Evolutionary conservation across 2,797 vertebrate species (phyloP).

Genomic region (Pipistrellus nathusii): DNA sequence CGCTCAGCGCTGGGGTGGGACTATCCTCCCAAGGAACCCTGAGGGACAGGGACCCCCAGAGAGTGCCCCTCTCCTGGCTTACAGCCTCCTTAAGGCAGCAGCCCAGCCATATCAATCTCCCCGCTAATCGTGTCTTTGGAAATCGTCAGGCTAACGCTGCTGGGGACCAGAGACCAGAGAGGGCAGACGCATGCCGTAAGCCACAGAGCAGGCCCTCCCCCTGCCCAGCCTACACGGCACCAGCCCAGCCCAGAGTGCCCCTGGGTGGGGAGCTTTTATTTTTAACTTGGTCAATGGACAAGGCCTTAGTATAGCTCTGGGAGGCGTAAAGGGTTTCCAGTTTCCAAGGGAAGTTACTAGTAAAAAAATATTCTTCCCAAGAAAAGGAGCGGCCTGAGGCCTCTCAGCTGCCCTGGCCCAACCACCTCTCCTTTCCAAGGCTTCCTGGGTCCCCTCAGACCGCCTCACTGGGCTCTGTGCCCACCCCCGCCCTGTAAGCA

Average conservation of each 20-base stretch:
- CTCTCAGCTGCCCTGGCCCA: not conserved
- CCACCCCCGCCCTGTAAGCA: no score
- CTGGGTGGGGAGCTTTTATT: constrained; percentile 60
- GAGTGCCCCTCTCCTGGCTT: not conserved
- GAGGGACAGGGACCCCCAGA: not conserved
- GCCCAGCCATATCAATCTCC: not conserved
- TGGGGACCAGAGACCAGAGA: not conserved
- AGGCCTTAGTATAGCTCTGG: constrained; percentile 17
- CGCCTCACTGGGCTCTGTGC: rapidly evolving
- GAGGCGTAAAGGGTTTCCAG: not conserved
- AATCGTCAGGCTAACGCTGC: rapidly evolving
- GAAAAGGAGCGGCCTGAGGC: not conserved
- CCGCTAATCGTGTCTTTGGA: not conserved
- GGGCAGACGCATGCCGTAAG: not conserved
- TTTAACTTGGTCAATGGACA: constrained; percentile 25
- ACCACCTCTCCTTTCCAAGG: not conserved
- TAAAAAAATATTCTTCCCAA: not conserved
- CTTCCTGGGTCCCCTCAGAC: not conserved
- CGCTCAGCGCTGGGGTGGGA: rapidly evolving
- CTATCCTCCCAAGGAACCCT: not conserved
- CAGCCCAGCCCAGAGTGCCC: not conserved
- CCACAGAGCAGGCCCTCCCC: not conserved
- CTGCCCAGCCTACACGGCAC: rapidly evolving
- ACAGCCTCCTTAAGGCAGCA: not conserved
- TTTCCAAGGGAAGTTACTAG: not conserved